Evolutionary conservation across 2,888 invertebrate species (phyloP).

Genomic region (Drosophila anomalata): DNA sequence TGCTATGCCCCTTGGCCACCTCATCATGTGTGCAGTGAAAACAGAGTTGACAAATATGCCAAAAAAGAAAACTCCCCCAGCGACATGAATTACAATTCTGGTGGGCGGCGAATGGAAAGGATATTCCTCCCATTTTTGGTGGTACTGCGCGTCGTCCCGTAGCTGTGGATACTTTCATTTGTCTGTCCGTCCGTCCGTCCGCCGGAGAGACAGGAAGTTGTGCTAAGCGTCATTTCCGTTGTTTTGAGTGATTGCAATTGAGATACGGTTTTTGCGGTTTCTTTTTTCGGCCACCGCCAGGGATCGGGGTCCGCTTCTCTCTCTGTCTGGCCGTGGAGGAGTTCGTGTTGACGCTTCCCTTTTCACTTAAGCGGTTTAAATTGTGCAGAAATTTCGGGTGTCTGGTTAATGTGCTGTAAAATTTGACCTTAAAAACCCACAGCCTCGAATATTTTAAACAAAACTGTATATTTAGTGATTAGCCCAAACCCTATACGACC

Average conservation of each 20-base stretch:
- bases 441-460: background rate
- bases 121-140: constrained; percentile 11
- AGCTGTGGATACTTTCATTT: constrained; percentile 47
- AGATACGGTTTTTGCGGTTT: constrained; percentile 78
- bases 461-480: background rate
- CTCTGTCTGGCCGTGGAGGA: constrained; percentile 23
- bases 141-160: constrained; percentile 65
- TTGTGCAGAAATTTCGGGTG: constrained; percentile 12
- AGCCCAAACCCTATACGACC: background rate
- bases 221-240: constrained; percentile 81
- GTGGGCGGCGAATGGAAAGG: constrained; percentile 5
- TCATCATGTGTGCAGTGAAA: constrained; percentile 57
- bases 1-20: constrained; percentile 6
- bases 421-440: constrained; percentile 24
- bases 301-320: constrained; percentile 3
- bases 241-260: constrained; percentile 81
- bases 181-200: constrained; percentile 11
- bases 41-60: constrained; percentile 77
- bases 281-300: constrained; percentile 38
- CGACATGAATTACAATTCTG: constrained; percentile 59
- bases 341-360: constrained; percentile 38
- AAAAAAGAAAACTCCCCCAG: constrained; percentile 54
- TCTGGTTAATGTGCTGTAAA: constrained; percentile 42
- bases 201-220: constrained; percentile 73
- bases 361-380: constrained; percentile 43